Evolutionary conservation across 64 coral and sea anemone genomes (phyloP).

Genomic region (Astreopora myriophthalma): DNA sequence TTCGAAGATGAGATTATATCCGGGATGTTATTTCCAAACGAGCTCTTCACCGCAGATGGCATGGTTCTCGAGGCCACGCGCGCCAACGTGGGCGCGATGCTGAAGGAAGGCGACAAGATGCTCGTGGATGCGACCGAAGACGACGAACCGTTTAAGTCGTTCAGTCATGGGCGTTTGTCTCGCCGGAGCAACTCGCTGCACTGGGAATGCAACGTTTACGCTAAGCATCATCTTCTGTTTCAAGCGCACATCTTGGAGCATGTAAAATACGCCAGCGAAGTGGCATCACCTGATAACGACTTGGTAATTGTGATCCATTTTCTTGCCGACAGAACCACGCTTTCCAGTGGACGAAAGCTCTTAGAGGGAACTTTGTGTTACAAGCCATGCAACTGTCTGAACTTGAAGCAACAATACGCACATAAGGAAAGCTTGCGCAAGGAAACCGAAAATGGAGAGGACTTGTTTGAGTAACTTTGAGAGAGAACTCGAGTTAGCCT

Average conservation of each 20-base stretch:
- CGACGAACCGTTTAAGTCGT: constrained; percentile 25
- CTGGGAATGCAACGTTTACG: constrained; percentile 6
- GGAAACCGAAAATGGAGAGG: neutral
- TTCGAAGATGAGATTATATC: constrained; percentile 42
- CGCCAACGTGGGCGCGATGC: constrained; percentile 3
- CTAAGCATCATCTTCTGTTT: neutral
- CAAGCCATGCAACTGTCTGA: constrained; percentile 12
- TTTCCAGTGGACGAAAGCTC: constrained; percentile 9
- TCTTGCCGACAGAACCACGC: neutral
- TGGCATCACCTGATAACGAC: neutral
- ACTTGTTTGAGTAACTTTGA: neutral
- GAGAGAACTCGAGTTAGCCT: neutral
- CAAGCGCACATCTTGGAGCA: constrained; percentile 29
- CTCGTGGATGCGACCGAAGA: constrained; percentile 9
- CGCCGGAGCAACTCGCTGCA: neutral
- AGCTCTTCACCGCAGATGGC: constrained; percentile 13
- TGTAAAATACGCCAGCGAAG: neutral
- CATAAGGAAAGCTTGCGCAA: constrained; percentile 2
- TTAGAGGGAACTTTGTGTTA: neutral
- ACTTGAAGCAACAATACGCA: constrained; percentile 12
- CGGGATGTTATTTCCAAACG: constrained; percentile 3
- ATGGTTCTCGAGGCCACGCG: neutral
- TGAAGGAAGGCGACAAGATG: neutral
- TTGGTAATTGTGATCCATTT: neutral
- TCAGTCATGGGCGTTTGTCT: neutral